phyloP scores from a whole-genome alignment of 2,888 invertebrate genomes.

The Cephus runcator region DNA sequence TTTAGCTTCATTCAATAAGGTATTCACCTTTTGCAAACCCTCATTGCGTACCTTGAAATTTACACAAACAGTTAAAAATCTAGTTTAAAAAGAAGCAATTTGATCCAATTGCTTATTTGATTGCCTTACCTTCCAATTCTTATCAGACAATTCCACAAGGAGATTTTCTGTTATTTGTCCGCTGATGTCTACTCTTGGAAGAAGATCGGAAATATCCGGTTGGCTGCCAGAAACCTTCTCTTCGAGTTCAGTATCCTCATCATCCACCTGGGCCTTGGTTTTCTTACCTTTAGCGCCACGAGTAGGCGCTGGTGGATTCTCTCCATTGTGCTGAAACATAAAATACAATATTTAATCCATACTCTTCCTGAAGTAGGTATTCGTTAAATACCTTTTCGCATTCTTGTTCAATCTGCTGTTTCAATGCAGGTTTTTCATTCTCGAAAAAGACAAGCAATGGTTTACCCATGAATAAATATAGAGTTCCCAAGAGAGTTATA shows the following conservation, averaged over 20 bases:
- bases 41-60: conserved; percentile 64
- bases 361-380: neutral
- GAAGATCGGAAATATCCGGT: conserved; percentile 69
- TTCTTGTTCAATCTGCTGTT: conserved; percentile 87
- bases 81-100: neutral
- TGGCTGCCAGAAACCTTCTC: conserved; percentile 69
- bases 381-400: conserved; percentile 79
- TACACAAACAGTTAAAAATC: neutral
- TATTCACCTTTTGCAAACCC: conserved; percentile 72
- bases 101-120: no score
- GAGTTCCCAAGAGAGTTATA: conserved; percentile 78
- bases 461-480: conserved; percentile 86
- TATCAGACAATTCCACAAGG: conserved; percentile 84
- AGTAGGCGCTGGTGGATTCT: conserved; percentile 44
- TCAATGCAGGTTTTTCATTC: conserved; percentile 84
- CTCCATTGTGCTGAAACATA: conserved; percentile 40
- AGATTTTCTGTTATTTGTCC: conserved; percentile 84
- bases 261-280: conserved; percentile 48
- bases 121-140: conserved; percentile 89
- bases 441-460: conserved; percentile 83
- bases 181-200: conserved; percentile 85
- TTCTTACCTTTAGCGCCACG: conserved; percentile 47
- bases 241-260: conserved; percentile 67
- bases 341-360: neutral
- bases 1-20: conserved; percentile 79